Base-by-base conservation (phyloP, 2,113 vertebrate genomes). In the Platichthys stellatus region DNA sequence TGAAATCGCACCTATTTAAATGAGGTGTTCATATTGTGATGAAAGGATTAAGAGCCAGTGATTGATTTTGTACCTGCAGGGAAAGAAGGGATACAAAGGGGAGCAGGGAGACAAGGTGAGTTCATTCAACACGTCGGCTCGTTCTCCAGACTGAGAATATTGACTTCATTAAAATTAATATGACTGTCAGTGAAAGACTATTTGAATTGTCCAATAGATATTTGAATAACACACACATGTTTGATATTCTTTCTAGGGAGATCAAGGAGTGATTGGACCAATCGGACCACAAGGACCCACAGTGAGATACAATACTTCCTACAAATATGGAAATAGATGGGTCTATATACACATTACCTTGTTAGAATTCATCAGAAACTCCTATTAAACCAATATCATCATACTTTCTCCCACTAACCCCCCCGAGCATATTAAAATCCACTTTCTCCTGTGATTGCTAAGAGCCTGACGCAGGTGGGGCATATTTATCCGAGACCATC, bases 61-160 rank as follows among this genome's bases (percentile, higher is more conserved):
- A 51, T 85, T 76, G 74, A 26, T 80, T 86, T 43, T 86, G 69
- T 77, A 47, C 83, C 63, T 88, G 68, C 84, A 96, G 96, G 96
- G 95, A 13, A 95, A 96, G 90, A 95, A 93, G 75, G 96, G 96
- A 74, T 66, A 93, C 69, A 94, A 93, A 89, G 96, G 95, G 28
- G 90, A 94, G 11, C 91, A 89, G 82, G 96, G 96, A 1, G 92
- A 94, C 81, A 96, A 95, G 94, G 95, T 96, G 82, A 93, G 87
- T 74, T 69, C 65, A 73, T 70, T 73, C 59, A 24, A 57, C 38
- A 40, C 54, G 6, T 71, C 43, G 6, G 38, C 54, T 78, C 53
- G 49, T 47, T 58, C 63, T 80, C 18, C 61, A 68, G 3, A 23
- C 4, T 64, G 12, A 60, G 77, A 63, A 74, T 28, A 57, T 23